A percentile compares a stretch with the other conserved stretches of the same genome.
Evolutionary conservation across 2,888 invertebrate genomes (phyloP).

Genomic region (Lamproptera curius): DNA sequence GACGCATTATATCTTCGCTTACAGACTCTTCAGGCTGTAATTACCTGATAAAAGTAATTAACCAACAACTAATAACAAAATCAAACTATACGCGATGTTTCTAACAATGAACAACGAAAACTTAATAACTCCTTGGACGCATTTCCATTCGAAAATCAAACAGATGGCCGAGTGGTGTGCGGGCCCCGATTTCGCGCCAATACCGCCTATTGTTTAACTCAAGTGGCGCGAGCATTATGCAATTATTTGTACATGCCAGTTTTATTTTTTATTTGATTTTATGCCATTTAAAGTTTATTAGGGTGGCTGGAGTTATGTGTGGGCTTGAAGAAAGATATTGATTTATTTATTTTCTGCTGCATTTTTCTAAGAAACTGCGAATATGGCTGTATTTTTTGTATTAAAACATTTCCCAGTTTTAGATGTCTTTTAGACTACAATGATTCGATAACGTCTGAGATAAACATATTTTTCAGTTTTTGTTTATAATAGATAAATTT

Average conservation of each 20-base stretch:
- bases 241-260: conserved; percentile 52
- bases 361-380: too few species aligned
- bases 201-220: conserved; percentile 57
- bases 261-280: conserved; percentile 48
- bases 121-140: conserved; percentile 16
- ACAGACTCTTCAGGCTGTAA: too few species aligned
- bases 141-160: conserved; percentile 30
- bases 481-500: too few species aligned
- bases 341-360: too few species aligned
- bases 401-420: too few species aligned
- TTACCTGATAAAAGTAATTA: too few species aligned
- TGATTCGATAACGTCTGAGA: too few species aligned
- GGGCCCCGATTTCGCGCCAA: conserved; percentile 52
- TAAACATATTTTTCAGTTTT: too few species aligned
- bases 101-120: conserved; percentile 19
- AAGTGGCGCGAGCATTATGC: conserved; percentile 58
- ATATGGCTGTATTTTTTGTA: too few species aligned
- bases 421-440: too few species aligned
- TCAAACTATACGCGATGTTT: conserved; percentile 12
- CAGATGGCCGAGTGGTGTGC: conserved; percentile 59
- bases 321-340: neutral
- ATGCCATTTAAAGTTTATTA: conserved; percentile 41
- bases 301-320: conserved; percentile 9
- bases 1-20: too few species aligned
- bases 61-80: too few species aligned